phyloP scores from a whole-genome alignment of 2,888 invertebrate species.

The Willowsia nigromaculata region DNA sequence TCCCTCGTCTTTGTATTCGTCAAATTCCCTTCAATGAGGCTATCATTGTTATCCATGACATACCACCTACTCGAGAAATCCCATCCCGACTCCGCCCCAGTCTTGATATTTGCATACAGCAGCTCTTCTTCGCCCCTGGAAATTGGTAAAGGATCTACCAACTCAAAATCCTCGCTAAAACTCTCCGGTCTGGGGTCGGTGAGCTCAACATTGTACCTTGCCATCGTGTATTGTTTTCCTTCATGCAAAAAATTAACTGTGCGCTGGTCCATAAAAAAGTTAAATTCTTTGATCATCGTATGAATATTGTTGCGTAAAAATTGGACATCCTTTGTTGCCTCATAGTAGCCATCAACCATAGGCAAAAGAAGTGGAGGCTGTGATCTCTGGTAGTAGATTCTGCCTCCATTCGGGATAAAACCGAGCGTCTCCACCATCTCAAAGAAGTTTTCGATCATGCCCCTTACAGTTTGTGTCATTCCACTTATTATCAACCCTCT shows the following conservation, averaged over 20 bases:
- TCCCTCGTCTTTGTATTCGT: constrained; percentile 84
- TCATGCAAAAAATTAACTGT: constrained; percentile 22
- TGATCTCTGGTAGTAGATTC: constrained; percentile 87
- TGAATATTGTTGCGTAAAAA: constrained; percentile 83
- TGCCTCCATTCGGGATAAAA: constrained; percentile 93
- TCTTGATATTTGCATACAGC: constrained; percentile 90
- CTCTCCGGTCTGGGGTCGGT: constrained; percentile 94
- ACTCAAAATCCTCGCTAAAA: constrained; percentile 88
- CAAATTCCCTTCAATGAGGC: constrained; percentile 88
- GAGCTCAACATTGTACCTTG: constrained; percentile 88
- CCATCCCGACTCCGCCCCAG: constrained; percentile 97
- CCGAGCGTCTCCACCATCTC: constrained; percentile 89
- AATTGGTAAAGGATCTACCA: constrained; percentile 86
- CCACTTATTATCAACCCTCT: constrained; percentile 90
- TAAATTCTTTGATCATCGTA: constrained; percentile 80
- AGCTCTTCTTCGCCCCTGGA: constrained; percentile 82
- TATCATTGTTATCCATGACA: constrained; percentile 87
- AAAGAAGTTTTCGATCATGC: constrained; percentile 93
- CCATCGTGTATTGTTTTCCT: constrained; percentile 85
- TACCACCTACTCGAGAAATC: constrained; percentile 92
- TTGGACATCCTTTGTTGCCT: constrained; percentile 85
- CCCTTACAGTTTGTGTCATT: constrained; percentile 88
- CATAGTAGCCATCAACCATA: constrained; percentile 90
- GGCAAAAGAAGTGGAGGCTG: constrained; percentile 79
- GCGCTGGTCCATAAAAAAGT: constrained; percentile 79